Percentiles rank a stretch among this genome's conserved stretches.
phyloP scores from a whole-genome alignment of 2,113 vertebrate genomes.

The Chascanopsetta lugubris region DNA sequence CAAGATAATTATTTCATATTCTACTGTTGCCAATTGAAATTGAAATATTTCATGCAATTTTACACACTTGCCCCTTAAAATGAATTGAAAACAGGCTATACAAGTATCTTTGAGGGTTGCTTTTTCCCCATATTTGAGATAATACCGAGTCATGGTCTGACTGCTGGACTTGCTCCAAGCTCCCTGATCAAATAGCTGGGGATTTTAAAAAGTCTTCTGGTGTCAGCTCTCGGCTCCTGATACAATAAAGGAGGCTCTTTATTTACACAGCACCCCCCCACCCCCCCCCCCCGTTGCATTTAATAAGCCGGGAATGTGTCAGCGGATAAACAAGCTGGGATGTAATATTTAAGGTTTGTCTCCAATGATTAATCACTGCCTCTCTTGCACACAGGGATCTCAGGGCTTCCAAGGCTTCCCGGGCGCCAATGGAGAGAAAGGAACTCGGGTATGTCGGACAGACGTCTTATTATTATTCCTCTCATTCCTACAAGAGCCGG shows the following conservation, averaged over 20 bases:
- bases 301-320: constrained; percentile 36
- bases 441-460: constrained; percentile 86
- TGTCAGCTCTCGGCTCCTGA: constrained; percentile 53
- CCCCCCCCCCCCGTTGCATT: constrained; percentile 26
- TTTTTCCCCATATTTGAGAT: constrained; percentile 24
- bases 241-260: constrained; percentile 33
- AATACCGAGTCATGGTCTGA: constrained; percentile 25
- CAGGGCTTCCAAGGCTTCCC: constrained; percentile 96
- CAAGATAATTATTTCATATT: too few relatives aligned
- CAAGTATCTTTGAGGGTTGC: not conserved
- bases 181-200: constrained; percentile 73
- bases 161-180: constrained; percentile 63
- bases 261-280: constrained; percentile 32
- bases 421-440: constrained; percentile 96
- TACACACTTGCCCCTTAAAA: too few relatives aligned
- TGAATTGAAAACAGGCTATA: constrained; percentile 16
- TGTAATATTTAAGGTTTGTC: constrained; percentile 28
- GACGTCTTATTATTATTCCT: constrained; percentile 40
- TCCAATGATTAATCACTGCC: constrained; percentile 43
- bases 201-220: constrained; percentile 67
- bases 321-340: constrained; percentile 21
- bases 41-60: too few relatives aligned
- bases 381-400: constrained; percentile 85
- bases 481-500: constrained; percentile 25
- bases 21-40: too few relatives aligned